Evolutionary conservation across 2,113 vertebrate genomes (phyloP).

Genomic region (Archocentrus centrarchus): DNA sequence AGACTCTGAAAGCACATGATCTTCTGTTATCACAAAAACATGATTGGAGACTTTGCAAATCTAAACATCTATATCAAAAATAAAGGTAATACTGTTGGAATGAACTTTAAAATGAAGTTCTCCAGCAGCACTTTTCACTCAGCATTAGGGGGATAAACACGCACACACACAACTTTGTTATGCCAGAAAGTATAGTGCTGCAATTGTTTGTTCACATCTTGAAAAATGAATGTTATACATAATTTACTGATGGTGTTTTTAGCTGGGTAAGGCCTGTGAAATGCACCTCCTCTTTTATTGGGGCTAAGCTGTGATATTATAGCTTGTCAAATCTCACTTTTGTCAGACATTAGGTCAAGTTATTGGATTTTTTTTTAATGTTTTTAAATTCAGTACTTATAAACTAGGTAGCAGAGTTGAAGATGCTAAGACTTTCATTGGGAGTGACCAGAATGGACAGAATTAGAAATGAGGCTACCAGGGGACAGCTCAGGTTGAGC

Average conservation of each 20-base stretch:
- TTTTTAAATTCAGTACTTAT: not conserved
- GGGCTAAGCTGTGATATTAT: not conserved
- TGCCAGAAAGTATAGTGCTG: constrained; percentile 3
- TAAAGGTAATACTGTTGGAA: constrained; percentile 43
- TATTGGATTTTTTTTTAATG: not conserved
- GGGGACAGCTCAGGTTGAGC: not conserved
- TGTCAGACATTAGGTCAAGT: not conserved
- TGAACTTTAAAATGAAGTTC: constrained; percentile 22
- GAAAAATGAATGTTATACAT: not conserved
- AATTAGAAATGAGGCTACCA: not conserved
- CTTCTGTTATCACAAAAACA: constrained; percentile 14
- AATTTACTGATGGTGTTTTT: not conserved
- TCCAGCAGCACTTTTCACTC: constrained; percentile 4
- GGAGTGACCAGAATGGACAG: not conserved
- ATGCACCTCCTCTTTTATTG: not conserved
- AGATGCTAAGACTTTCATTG: not conserved
- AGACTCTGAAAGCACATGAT: constrained; percentile 32
- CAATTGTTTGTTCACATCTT: not conserved
- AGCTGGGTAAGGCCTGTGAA: not conserved
- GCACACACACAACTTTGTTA: not conserved
- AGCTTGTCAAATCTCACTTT: not conserved
- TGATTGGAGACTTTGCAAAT: constrained; percentile 41
- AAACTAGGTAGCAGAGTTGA: constrained; percentile 3
- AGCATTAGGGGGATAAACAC: not conserved
- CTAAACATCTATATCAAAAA: constrained; percentile 73